Base-by-base conservation (phyloP, 37 sponge, comb jelly and placozoan genomes). In the Beroe forskalii region DNA sequence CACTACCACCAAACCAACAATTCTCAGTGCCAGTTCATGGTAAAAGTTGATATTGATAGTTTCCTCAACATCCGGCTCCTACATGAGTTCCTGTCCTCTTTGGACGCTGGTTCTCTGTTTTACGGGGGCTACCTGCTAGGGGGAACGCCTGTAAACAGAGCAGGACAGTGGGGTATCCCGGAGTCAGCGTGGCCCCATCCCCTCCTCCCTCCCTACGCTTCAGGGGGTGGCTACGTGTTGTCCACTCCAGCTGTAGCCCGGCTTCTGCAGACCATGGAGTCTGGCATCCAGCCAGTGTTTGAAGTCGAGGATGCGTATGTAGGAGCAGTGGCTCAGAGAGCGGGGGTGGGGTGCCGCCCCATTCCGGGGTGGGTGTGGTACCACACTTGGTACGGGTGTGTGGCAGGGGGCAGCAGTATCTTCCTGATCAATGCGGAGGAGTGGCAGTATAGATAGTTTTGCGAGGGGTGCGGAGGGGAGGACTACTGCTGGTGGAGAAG, bases 271-370 rank as follows among this genome's bases (percentile, higher is more conserved):
- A 17, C 17, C 60, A 6, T 6, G 4, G 31, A n/a, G 31, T 4
- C 30, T n/a, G 66, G 66, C 20, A 23, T 22, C 3, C 66, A 64
- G 25, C 66, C 66, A 8, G 20, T 64, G 4, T 64, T 64, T 22
- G 4, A 22, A 30, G 66, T 64, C 4, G 66, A 64, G 66, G 66
- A 64, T 64, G 66, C 25, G 66, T 64, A 64, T 64, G 31, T 64
- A 23, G 66, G 66, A 6, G 66, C 66, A 4, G 20, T 64, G 66
- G 66, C 66, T 8, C 31, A 64, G 25, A 4, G 4, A 6, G 66
- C 66, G 25, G 66, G 66, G 24, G 25, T 48, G 12, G 6, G 12
- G 12, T 6, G 6, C 55, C 6, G 12, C 6, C 55, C 55, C 6
- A 48, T 48, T 17, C 55, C 55, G 12, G 55, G 12, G 12, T 48